Conservation (phyloP, 23 tunicate species). For the Halocynthia aurantium region DNA sequence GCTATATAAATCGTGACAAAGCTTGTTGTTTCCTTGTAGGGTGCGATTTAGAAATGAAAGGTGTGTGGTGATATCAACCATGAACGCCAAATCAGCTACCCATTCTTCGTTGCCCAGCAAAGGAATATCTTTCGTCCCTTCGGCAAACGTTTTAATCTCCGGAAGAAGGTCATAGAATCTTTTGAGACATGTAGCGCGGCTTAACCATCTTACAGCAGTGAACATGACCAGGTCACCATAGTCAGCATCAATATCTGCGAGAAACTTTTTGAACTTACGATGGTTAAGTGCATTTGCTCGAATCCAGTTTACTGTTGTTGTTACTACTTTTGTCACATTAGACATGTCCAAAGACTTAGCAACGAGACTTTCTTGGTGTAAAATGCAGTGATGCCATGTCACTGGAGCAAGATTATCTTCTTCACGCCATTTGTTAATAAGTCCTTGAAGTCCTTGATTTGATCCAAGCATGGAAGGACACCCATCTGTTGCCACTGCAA, state of each 20-base stretch:
- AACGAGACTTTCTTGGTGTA: conserved; percentile 54
- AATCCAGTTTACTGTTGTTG: conserved; percentile 48
- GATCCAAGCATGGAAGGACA: conserved; percentile 50
- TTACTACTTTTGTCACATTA: conserved; percentile 46
- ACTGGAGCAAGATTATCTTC: conserved; percentile 43
- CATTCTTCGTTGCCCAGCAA: conserved; percentile 42
- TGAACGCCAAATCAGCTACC: conserved; percentile 30
- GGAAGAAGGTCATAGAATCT: conserved; percentile 42
- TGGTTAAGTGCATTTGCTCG: conserved; percentile 45
- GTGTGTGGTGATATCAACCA: conserved; percentile 41
- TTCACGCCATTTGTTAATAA: conserved; percentile 57
- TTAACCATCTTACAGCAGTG: conserved; percentile 46
- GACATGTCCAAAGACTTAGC: conserved; percentile 47
- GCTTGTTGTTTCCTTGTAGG: conserved; percentile 42
- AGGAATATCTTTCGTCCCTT: conserved; percentile 33
- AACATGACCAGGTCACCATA: conserved; percentile 49
- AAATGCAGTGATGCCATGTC: conserved; percentile 60
- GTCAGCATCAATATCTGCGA: conserved; percentile 52
- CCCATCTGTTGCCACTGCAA: conserved; percentile 54
- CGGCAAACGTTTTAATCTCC: conserved; percentile 28
- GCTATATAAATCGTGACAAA: conserved; percentile 45
- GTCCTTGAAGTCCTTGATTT: conserved; percentile 51
- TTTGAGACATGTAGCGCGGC: conserved; percentile 57
- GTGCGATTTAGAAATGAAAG: conserved; percentile 38
- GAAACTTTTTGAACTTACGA: conserved; percentile 29